These are phyloP conservation scores for Dipodomys spectabilis DNA, from an alignment of 2,113 vertebrate genomes.

Conservation along the genomic window DNA sequence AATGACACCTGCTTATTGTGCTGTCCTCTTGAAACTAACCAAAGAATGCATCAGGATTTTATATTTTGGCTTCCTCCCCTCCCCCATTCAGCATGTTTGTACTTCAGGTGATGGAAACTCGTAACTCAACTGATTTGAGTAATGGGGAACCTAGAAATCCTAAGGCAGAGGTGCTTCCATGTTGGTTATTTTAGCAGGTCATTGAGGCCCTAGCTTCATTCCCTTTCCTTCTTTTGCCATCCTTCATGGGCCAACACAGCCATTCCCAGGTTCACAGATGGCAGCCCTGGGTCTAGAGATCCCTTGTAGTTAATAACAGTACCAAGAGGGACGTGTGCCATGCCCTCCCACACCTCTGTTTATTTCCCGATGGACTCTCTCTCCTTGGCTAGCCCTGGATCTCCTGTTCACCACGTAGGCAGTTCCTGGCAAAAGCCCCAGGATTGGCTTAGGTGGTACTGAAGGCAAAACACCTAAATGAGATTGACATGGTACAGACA, in stretches of 20 bases:
- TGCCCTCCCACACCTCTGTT: not conserved
- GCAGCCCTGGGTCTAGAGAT: not conserved
- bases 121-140: not conserved
- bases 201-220: not conserved
- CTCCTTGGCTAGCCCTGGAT: not conserved
- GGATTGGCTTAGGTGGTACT: not conserved
- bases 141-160: not conserved
- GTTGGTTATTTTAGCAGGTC: not conserved
- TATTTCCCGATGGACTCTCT: not conserved
- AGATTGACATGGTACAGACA: not conserved
- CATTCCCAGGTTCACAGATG: not conserved
- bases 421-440: not conserved
- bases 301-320: not conserved
- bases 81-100: not conserved
- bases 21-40: not conserved
- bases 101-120: not conserved
- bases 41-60: not conserved
- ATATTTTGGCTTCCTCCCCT: conserved; percentile 28
- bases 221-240: not conserved
- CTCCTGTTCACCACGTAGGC: not conserved
- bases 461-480: not conserved
- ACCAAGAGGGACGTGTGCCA: not conserved
- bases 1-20: not conserved
- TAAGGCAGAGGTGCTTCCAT: not conserved
- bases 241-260: not conserved